Base-by-base conservation (phyloP, 2,888 invertebrate species). In the Dryobotodes eremita region DNA sequence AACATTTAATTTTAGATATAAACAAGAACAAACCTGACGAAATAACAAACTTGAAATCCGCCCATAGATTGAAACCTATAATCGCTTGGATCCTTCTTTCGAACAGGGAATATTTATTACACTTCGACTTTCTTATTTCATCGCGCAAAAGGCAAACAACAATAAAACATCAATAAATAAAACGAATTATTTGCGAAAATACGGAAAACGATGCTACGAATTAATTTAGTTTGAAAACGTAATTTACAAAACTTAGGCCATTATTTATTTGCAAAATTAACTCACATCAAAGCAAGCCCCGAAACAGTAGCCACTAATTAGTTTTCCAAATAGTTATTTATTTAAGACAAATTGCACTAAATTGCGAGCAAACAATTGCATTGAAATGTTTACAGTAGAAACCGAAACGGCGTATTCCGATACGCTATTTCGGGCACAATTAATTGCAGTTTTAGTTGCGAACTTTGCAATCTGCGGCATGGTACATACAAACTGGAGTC, bases 401-500 rank as follows among this genome's bases (percentile, higher is more conserved):
- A 62, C 53, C 64, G 50, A 64, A 83, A 71, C 55, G 59, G 73
- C 59, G 64, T 79, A 72, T 83, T 74, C 64, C 73, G 66, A 86
- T 86, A 83, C 71, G 86, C 84, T 50, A 42, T 86, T 84, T 71
- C 66, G 70, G 72, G 48, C 15, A 86, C 70, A 71, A 79, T 83
- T 84, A 84, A 83, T 83, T 86, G 84, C 83, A 75, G 65, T 83
- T 86, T 74, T 73, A 75, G 78, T 86, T 83, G 78, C 75, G 70
- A 86, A 86, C 74, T 84, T 86, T 82, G 84, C 86, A 84, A 82
- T 83, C 75, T 83, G 83, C 86, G 61, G 69, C 65, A 31, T 68
- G n/a, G 68, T 69, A 73, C 31, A 26, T 74, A 82, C 83, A 74
- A 84, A 86, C 77, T 73, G 71, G 59, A 86, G 83, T 74, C 66